These are phyloP conservation scores for Hirtodrosophila alboralis DNA, from an alignment of 2,888 invertebrate species.

Conservation along the genomic window DNA sequence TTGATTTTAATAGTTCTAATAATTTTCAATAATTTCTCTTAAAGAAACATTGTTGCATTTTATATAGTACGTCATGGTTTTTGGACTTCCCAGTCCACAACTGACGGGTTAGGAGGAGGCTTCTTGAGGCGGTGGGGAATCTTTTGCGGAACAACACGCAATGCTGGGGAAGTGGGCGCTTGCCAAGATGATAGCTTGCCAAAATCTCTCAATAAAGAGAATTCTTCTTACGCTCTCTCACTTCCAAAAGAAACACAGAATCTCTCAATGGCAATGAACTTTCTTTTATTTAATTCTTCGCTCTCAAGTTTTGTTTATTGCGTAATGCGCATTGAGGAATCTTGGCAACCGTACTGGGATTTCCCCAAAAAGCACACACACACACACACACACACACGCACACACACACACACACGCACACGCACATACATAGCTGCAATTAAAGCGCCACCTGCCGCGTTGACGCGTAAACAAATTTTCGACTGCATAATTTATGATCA, in stretches of 20 bases:
- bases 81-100: conserved; percentile 31
- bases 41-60: conserved; percentile 3
- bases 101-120: not conserved
- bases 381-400: conserved; percentile 21
- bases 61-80: conserved; percentile 30
- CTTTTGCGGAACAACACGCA: conserved; percentile 42
- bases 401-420: conserved; percentile 13
- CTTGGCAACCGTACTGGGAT: conserved; percentile 70
- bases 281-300: conserved; percentile 43
- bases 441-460: conserved; percentile 72
- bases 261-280: conserved; percentile 72
- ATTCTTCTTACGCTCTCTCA: conserved; percentile 72
- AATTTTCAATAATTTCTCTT: no score
- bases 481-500: conserved; percentile 82
- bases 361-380: conserved; percentile 48
- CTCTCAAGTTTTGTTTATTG: conserved; percentile 60
- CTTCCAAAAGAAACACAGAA: conserved; percentile 63
- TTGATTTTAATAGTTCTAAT: no score
- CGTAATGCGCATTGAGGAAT: conserved; percentile 67
- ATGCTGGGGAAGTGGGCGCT: conserved; percentile 62
- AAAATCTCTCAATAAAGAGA: conserved; percentile 68
- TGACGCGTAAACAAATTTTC: conserved; percentile 70
- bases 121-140: not conserved
- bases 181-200: conserved; percentile 74
- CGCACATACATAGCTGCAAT: no score